Percentiles rank a stretch among this genome's conserved stretches.
These are phyloP conservation scores for Theristus sp. DNA, from an alignment of 2,888 invertebrate species.

Conservation along the genomic window DNA sequence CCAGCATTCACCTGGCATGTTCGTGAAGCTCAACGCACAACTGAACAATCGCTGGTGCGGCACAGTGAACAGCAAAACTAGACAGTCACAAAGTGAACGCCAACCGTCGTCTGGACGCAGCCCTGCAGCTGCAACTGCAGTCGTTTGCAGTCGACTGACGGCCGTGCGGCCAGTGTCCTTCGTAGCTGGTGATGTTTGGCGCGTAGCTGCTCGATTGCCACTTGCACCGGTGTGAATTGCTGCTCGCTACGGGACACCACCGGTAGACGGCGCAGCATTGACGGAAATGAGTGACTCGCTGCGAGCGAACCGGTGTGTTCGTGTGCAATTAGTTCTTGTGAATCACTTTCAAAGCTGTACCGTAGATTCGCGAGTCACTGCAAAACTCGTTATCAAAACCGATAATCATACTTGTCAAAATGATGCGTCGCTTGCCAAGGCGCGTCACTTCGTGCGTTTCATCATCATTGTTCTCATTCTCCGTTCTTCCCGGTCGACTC, in stretches of 20 bases:
- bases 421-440: conserved; percentile 74
- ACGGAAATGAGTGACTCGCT: conserved; percentile 78
- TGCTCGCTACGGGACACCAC: conserved; percentile 43
- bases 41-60: too few relatives aligned
- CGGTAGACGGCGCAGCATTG: conserved; percentile 69
- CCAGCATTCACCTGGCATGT: conserved; percentile 64
- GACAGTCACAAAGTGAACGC: too few relatives aligned
- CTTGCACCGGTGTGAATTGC: conserved; percentile 77
- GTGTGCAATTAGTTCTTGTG: too few relatives aligned
- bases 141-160: conserved; percentile 64
- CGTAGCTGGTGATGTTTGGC: conserved; percentile 17
- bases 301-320: too few relatives aligned
- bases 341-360: too few relatives aligned
- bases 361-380: too few relatives aligned
- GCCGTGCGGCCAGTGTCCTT: conserved; percentile 9
- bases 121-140: conserved; percentile 56
- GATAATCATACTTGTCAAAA: conserved; percentile 64
- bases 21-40: too few relatives aligned
- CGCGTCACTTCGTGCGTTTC: conserved; percentile 42
- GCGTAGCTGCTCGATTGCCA: conserved; percentile 75
- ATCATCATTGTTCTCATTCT: conserved; percentile 31
- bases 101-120: conserved; percentile 27
- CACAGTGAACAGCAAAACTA: too few relatives aligned
- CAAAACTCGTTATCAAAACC: too few relatives aligned
- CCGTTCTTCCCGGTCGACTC: conserved; percentile 48